Evolutionary conservation across 2,888 invertebrate genomes (phyloP), one percentile per base, ranked within the genome.

Genomic region (Lasioglossum figueresi): DNA sequence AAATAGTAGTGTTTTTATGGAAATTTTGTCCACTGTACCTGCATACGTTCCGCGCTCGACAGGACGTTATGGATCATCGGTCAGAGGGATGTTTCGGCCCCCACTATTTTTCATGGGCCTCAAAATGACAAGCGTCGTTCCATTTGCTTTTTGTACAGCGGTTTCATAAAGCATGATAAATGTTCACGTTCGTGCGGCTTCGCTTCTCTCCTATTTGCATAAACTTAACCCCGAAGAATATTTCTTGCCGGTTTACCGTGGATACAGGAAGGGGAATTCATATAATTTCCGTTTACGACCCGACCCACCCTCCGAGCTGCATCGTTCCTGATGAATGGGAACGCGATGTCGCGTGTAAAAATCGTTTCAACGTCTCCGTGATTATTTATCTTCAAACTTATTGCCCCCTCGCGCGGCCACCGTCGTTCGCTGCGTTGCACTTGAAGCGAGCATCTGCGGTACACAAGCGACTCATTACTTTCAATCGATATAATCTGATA

Each of bases 111-210:
- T 90, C 90, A 89, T 43, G 78, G 80, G 72, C 79, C 83, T 78
- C 48, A 75, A 63, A 80, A 87, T 79, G 91, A 82, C 88, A 83
- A 84, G 78, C 79, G 71, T 72, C 84, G 73, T 84, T 82, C 84
- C 85, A 89, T 89, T 88, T 89, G 82, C 85, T 84, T 88, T 84
- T 88, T 80, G 85, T 90, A 83, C 76, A 75, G 68, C 31, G 78
- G 40, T 83, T 80, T 84, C 81, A 79, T 86, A 83, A 91, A 84
- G 82, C 75, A 63, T 88, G 83, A 91, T 73, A 79, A 80, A 87
- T 91, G 87, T 79, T 27, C 76, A 10, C 14, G 80, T 56, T 80
- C 34, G 71, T 45, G 70, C 59, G 59, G 63, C 74, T 68, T 63
- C 66, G 63, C 34, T 6, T 56, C 56, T 68, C 45, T 52, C 19